Evolutionary conservation across 2,888 invertebrate genomes (phyloP).

Genomic region (Agonopterix heracliana): DNA sequence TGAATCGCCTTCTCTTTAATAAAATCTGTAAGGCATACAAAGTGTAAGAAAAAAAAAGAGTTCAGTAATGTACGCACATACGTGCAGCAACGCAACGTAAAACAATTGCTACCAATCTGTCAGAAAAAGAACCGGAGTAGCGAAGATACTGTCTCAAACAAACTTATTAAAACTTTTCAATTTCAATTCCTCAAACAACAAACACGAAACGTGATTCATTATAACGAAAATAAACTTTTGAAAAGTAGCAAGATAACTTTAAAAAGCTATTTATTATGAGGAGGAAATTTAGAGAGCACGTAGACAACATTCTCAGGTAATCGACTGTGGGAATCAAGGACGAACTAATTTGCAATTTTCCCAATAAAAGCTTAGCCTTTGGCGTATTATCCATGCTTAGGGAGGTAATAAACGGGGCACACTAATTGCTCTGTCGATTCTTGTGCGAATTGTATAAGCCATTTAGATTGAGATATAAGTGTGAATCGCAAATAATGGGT

Average conservation of each 20-base stretch:
- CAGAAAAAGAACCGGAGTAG: no score
- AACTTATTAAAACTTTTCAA: constrained; percentile 37
- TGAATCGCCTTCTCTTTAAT: no score
- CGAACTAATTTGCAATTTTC: constrained; percentile 59
- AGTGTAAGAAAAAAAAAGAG: no score
- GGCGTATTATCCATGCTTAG: constrained; percentile 39
- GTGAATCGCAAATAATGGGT: constrained; percentile 32
- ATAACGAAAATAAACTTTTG: constrained; percentile 32
- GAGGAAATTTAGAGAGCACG: constrained; percentile 37
- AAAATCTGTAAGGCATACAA: no score
- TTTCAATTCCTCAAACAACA: constrained; percentile 29
- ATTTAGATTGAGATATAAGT: constrained; percentile 62
- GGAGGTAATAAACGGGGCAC: constrained; percentile 42
- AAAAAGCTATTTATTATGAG: constrained; percentile 39
- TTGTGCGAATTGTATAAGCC: constrained; percentile 42
- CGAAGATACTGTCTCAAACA: no score
- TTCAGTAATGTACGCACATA: no score
- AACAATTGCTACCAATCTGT: no score
- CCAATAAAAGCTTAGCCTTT: constrained; percentile 58
- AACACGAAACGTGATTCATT: constrained; percentile 39
- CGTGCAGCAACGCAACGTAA: no score
- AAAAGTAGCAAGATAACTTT: constrained; percentile 30
- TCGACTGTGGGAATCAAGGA: constrained; percentile 42
- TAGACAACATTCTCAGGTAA: constrained; percentile 47
- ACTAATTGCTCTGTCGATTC: constrained; percentile 60